Evolutionary conservation across 2,797 vertebrate species (phyloP), one percentile per base, ranked within the genome.

Genomic region (Hemibagrus guttatus): DNA sequence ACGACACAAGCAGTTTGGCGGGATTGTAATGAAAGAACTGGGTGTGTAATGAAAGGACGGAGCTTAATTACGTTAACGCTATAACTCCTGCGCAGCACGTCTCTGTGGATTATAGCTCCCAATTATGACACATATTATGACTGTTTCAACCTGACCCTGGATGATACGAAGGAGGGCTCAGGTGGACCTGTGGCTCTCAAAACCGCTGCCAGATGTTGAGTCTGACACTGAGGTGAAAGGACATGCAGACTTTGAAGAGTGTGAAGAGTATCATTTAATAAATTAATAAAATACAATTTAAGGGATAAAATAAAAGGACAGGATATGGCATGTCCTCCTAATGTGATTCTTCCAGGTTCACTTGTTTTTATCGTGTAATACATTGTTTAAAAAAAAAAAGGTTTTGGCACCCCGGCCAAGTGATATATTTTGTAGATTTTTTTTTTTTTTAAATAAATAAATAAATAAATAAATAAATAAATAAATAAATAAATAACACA

Each of bases 1-100:
- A 83, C 12, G 19, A 74, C 64, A 9, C 35, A 31, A 79, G 68
- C 54, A 61, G 81, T 46, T 64, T 71, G 85, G 6, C 80, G 85
- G 79, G 84, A 49, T 86, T 86, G 89, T 56, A 81, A 54, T 17
- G 61, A 87, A 63, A 31, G 3, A 88, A 83, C 74, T 23, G 69
- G 35, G 31, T 83, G 85, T 88, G 78, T 91, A 93, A 93, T 93
- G 91, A 92, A 85, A 89, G 90, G 89, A 91, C 90, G 86, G 89
- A 89, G 90, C 88, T 90, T 92, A 89, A 93, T 92, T 90, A 92
- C 83, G 86, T 85, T 84, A 90, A 89, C n/a, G 90, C 87, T 59
- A 19, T 63, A 1, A 35, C 83, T 89, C 91, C 84, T 75, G 68
- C 85, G 89, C 89, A 56, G 39, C 58, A 88, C 66, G 83, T 84